Conservation (phyloP, 2,113 vertebrate species). For the Dasypus novemcinctus region DNA sequence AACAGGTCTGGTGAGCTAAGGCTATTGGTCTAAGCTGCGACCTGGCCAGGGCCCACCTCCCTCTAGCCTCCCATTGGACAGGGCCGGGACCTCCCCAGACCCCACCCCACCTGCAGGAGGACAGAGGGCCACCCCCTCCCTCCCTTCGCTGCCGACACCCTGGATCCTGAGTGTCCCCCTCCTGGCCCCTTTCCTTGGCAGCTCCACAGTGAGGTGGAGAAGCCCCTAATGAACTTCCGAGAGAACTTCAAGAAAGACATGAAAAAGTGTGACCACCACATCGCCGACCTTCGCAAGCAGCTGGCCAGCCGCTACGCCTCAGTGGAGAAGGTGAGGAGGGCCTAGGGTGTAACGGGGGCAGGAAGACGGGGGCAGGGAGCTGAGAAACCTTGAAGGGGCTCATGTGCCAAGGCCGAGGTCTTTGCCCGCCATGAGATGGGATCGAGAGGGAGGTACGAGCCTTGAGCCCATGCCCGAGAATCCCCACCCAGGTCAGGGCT, state of each 20-base stretch:
- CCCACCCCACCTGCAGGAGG: fast-evolving
- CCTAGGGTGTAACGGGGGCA: fast-evolving
- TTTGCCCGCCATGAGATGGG: neutral
- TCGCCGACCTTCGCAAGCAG: conserved; percentile 94
- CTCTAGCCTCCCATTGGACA: neutral
- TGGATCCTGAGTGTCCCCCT: neutral
- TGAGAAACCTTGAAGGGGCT: no score
- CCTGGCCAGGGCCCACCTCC: fast-evolving
- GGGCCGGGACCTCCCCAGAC: neutral
- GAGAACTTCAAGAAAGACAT: conserved; percentile 99
- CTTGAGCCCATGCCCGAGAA: fast-evolving
- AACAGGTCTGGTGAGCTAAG: no score
- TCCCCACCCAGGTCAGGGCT: neutral
- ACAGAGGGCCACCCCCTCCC: fast-evolving
- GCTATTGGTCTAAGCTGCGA: fast-evolving
- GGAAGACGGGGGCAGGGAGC: fast-evolving
- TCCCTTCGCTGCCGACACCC: neutral
- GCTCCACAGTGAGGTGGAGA: conserved; percentile 99
- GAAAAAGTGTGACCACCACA: conserved; percentile 98
- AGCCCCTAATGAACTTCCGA: conserved; percentile 93
- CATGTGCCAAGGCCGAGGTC: fast-evolving
- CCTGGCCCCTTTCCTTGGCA: conserved; percentile 64
- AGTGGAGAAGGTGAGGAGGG: conserved; percentile 93
- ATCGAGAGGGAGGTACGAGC: no score
- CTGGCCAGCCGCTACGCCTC: conserved; percentile 91